A percentile compares a stretch with the other conserved stretches of the same genome.
Conservation (phyloP, 92 coral and sea anemone genomes). For the Micromussa lordhowensis region DNA sequence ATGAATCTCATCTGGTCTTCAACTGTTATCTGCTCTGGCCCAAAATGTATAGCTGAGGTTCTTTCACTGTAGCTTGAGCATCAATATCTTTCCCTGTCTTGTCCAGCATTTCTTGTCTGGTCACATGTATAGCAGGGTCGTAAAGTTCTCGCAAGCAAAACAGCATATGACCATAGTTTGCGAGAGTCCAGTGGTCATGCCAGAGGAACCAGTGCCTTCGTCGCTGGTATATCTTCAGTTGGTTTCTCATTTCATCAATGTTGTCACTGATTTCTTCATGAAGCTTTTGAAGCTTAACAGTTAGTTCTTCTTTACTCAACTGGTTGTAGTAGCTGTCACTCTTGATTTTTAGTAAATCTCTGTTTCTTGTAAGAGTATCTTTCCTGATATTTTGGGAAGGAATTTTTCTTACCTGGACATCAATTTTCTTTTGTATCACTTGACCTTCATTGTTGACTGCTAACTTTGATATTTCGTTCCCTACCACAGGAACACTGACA, state of each 20-base stretch:
- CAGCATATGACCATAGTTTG: constrained; percentile 34
- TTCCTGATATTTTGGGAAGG: too few relatives aligned
- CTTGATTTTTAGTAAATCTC: constrained; percentile 7
- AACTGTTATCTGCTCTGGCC: constrained; percentile 11
- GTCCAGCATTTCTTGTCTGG: not conserved
- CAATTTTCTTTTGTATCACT: too few relatives aligned
- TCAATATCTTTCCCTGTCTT: constrained; percentile 10
- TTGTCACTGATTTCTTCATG: constrained; percentile 43
- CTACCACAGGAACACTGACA: too few relatives aligned
- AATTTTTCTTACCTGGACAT: too few relatives aligned
- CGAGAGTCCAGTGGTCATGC: constrained; percentile 46
- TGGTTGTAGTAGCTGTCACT: constrained; percentile 39
- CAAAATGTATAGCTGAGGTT: constrained; percentile 22
- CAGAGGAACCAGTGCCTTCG: constrained; percentile 38
- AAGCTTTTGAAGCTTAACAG: too few relatives aligned
- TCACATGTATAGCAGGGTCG: constrained; percentile 41
- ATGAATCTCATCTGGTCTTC: constrained; percentile 37
- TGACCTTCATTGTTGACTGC: too few relatives aligned
- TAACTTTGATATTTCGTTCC: too few relatives aligned
- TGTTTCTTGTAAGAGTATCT: constrained; percentile 44
- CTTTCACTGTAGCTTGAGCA: constrained; percentile 12
- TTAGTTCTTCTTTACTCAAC: constrained; percentile 28
- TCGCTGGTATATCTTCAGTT: constrained; percentile 14
- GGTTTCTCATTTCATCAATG: constrained; percentile 4
- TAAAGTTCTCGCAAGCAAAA: not conserved